Evolutionary conservation across 2,113 vertebrate species (phyloP), one percentile per base, ranked within the genome.

Genomic region (Mobula birostris): DNA sequence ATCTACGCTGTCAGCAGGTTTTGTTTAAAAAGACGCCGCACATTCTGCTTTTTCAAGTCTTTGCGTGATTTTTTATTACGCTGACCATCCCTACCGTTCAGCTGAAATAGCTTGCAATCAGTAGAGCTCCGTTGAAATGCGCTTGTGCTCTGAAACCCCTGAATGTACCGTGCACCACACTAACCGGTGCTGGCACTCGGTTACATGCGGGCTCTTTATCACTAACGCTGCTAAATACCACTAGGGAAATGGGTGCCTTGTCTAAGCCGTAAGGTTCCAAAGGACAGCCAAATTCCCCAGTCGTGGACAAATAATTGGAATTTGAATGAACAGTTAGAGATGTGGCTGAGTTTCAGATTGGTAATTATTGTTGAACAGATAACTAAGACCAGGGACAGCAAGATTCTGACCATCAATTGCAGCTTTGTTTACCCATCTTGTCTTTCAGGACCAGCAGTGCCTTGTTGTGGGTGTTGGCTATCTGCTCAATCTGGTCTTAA

Each of bases 401-500:
- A 72, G 68, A 93, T 56, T 93, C 21, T 27, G 36, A 14, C 32
- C 21, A 27, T 56, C 12, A 56, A 74, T 24, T 74, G 40, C 70
- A 93, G 36, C 70, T 74, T 48, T 72, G 7, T 93, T 29, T 8
- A 5, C 36, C 0, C 32, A 91, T 19, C 21, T 32, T 7, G 17
- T 29, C 61, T 91, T 91, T 91, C 5, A 32, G 32, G 14, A n/a
- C 66, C 15, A 1, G 70, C 70, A 27, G 11, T 24, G 36, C 36
- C 36, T 72, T 76, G 40, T 48, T 93, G 70, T 93, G 36, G 21
- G 70, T 48, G 91, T 76, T 74, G 70, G 68, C 36, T 74, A 74
- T 74, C 48, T 48, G 21, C 68, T 93, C 58, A 92, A 48, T 92
- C 90, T 92, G 70, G 68, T 74, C 70, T 93, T 74, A 93, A 93